Evolutionary conservation across 2,888 invertebrate genomes (phyloP), one percentile per base, ranked within the genome.

Genomic region (Tenodera sinensis): DNA sequence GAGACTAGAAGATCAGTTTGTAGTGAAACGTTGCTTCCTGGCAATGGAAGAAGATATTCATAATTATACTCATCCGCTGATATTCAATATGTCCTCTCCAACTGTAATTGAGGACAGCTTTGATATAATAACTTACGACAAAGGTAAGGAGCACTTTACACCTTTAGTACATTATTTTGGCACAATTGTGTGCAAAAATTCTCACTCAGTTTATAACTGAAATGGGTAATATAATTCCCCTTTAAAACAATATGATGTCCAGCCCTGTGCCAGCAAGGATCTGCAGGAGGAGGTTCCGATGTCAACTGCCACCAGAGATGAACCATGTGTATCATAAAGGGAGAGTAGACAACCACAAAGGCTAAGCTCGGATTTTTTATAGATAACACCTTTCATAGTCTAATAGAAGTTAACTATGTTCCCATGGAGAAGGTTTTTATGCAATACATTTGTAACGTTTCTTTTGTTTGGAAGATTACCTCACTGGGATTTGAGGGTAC

Each of bases 101-200:
- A 92, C 92, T 0, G 94, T 96, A 90, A 95, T 96, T 7, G 93
- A 94, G 9, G 93, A 93, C 0, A 95, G 96, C 94, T 97, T 97
- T 91, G 95, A 95, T 83, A 94, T 93, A 2, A 95, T 97, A 89
- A 94, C 95, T 0, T 97, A 97, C 92, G 95, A 95, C 91, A 97
- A 97, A 92, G 96, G 96, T 95, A 92, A 47, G 82, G 2, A 20
- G 7, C 4, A 71, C 42, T 20, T 71, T 71, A 71, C 14, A 54
- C 20, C 3, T 25, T 71, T 71, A 4, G 54, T 71, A 71, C 20
- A 42, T 12, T 71, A 71, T 71, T 71, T 71, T 71, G 1, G 25
- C 4, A 20, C 0, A 15, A 15, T 20, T 71, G 20, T 71, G 0
- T 71, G 54, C 54, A 71, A 71, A 20, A 20, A 71, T 71, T 15